Evolutionary conservation across 53 echinoderm and acorn worm genomes (phyloP), one percentile per base, ranked within the genome.

Genomic region (Holothuria leucospilota): DNA sequence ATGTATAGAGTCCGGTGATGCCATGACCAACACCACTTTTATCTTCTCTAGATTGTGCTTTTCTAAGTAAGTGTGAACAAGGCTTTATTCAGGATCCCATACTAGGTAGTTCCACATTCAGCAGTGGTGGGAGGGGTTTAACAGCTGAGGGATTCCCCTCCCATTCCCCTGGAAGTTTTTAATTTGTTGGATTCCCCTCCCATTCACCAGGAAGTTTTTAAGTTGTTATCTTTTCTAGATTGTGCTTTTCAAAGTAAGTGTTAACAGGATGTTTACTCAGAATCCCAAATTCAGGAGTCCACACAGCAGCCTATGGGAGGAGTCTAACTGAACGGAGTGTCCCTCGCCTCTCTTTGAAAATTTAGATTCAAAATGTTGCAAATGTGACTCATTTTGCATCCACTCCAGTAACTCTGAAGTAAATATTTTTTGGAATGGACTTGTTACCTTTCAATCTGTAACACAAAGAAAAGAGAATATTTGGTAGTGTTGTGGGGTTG

Each of bases 181-280:
- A 34, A 34, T 34, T 34, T 39, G 94, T 87, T 59, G 34, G 14
- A 67, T 2, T 34, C 25, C 59, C 28, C 29, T 66, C 27, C 16
- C 30, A n/a, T 34, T 34, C 34, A 34, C 34, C 3, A 3, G 34
- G 34, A 34, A 34, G 34, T 34, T 34, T 34, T 34, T 34, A 34
- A 34, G 1, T 34, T 39, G 94, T 87, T 59, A 64, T 96, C 24
- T 95, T 95, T 71, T 92, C 97, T 29, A 85, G 95, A 11, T 49
- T 87, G 21, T 94, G 93, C 21, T 82, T 93, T n/a, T 90, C 95
- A 82, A 96, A 93, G 97, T 96, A 85, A 86, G 85, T 81, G 28
- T 51, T 5, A 25, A 46, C 21, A 72, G 29, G 8, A 30, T 7
- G n/a, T 46, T 46, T 5, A 46, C 3, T 46, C 46, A 46, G 46